phyloP scores from a whole-genome alignment of 2,797 vertebrate species.

The Pseudomugil gertrudae region DNA sequence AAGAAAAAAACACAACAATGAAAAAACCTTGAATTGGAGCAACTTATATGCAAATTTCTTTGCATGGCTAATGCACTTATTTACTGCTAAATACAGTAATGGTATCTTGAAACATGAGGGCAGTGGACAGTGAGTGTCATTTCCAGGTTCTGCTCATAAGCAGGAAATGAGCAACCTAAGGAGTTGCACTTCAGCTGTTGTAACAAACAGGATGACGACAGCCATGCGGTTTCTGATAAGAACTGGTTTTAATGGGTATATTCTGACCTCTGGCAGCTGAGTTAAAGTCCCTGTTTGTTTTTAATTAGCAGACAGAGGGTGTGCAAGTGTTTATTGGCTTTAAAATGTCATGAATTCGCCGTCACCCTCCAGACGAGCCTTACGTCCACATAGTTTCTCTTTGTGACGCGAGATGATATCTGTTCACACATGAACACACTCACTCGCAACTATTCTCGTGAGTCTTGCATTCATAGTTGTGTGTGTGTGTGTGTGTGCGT shows the following conservation, averaged over 20 bases:
- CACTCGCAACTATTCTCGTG: constrained; percentile 49
- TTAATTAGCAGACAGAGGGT: constrained; percentile 9
- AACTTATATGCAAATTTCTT: no score
- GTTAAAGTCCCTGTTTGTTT: constrained; percentile 9
- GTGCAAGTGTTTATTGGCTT: constrained; percentile 30
- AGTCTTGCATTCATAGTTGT: constrained; percentile 64
- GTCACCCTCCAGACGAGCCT: constrained; percentile 46
- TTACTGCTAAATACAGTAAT: not conserved
- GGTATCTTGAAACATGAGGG: constrained; percentile 2
- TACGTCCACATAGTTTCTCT: constrained; percentile 37
- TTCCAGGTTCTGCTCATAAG: constrained; percentile 33
- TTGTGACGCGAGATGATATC: constrained; percentile 58
- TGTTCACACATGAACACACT: constrained; percentile 57
- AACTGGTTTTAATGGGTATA: constrained; percentile 17
- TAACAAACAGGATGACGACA: constrained; percentile 44
- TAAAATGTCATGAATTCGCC: not conserved
- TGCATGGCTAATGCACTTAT: not conserved
- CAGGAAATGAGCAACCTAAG: constrained; percentile 63
- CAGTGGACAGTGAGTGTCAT: constrained; percentile 28
- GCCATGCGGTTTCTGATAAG: constrained; percentile 51
- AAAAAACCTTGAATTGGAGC: no score
- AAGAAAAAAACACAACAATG: no score
- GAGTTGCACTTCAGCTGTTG: constrained; percentile 49
- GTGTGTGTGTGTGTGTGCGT: not conserved
- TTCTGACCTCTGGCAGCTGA: constrained; percentile 12